Percentiles rank a stretch among this genome's conserved stretches.
These are phyloP conservation scores for Drosophila lowei DNA, from an alignment of 1,140 invertebrate species.

Conservation along the genomic window DNA sequence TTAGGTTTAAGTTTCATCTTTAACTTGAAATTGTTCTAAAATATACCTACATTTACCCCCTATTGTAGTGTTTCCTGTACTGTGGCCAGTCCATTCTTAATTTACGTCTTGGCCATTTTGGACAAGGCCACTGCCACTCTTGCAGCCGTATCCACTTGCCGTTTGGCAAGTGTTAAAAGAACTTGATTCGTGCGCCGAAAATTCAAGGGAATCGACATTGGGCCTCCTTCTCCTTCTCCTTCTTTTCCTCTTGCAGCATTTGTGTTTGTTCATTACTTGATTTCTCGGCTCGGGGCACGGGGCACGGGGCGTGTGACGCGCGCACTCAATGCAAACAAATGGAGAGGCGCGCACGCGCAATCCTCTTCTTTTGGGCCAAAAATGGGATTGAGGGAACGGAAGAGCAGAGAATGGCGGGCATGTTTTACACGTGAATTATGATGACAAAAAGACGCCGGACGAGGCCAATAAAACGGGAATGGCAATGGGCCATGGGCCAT, in stretches of 20 bases:
- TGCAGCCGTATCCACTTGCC: not conserved
- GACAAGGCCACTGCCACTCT: too few relatives aligned
- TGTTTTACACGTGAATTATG: constrained; percentile 75
- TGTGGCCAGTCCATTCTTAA: too few relatives aligned
- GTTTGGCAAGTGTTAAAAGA: constrained; percentile 26
- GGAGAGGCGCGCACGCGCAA: constrained; percentile 56
- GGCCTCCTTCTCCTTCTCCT: not conserved
- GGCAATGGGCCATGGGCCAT: constrained; percentile 13
- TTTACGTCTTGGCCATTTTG: too few relatives aligned
- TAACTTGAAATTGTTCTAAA: too few relatives aligned
- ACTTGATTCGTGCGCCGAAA: constrained; percentile 31
- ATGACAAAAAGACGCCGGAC: constrained; percentile 63
- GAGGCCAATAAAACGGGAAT: constrained; percentile 54
- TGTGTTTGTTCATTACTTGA: constrained; percentile 65
- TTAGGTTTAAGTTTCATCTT: too few relatives aligned
- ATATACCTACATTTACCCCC: too few relatives aligned
- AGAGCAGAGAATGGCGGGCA: constrained; percentile 15
- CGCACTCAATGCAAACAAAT: constrained; percentile 54
- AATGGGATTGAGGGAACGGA: constrained; percentile 14
- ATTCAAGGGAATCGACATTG: constrained; percentile 46
- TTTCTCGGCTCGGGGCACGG: constrained; percentile 22
- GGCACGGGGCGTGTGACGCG: constrained; percentile 27
- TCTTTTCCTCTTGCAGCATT: not conserved
- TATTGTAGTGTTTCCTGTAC: too few relatives aligned
- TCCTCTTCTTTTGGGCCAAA: constrained; percentile 8